Evolutionary conservation across 30 jellyfish, hydroid and myxozoan species (phyloP).

Genomic region (Aurelia aurita complex sp. Pacific): DNA sequence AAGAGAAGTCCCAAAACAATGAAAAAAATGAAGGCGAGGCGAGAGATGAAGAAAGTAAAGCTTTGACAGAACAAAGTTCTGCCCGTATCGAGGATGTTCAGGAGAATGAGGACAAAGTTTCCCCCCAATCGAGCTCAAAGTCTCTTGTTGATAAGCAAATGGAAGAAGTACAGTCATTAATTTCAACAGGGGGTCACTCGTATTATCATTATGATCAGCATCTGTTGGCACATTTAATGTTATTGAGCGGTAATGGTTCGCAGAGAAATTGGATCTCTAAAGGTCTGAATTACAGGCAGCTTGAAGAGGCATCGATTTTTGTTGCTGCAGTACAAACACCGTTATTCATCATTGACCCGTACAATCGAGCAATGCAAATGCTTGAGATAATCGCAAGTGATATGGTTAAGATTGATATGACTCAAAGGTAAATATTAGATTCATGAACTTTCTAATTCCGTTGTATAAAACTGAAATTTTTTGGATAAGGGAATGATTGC

Average conservation of each 20-base stretch:
- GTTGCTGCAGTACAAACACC: conserved; percentile 56
- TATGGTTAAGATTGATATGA: conserved; percentile 45
- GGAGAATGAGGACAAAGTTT: not conserved
- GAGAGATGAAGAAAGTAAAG: not conserved
- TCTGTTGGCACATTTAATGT: conserved; percentile 26
- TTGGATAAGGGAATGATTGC: no score
- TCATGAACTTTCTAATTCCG: not conserved
- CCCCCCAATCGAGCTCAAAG: not conserved
- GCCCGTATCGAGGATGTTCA: not conserved
- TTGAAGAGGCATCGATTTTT: conserved; percentile 60
- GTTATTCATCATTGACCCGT: conserved; percentile 65
- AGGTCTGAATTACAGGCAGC: conserved; percentile 54
- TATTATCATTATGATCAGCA: conserved; percentile 27
- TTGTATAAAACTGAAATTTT: no score
- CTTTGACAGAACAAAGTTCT: not conserved
- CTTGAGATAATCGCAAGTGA: conserved; percentile 18
- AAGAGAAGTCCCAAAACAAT: not conserved
- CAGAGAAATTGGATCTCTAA: conserved; percentile 54
- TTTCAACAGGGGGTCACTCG: conserved; percentile 12
- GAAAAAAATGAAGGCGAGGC: not conserved
- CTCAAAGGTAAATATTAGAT: conserved; percentile 46
- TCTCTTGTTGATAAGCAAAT: conserved; percentile 8
- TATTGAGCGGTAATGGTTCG: conserved; percentile 46
- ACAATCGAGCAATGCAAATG: conserved; percentile 36
- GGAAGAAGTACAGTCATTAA: conserved; percentile 28